Evolutionary conservation across 2,888 invertebrate genomes (phyloP).

Genomic region (Drosophila lutescens): DNA sequence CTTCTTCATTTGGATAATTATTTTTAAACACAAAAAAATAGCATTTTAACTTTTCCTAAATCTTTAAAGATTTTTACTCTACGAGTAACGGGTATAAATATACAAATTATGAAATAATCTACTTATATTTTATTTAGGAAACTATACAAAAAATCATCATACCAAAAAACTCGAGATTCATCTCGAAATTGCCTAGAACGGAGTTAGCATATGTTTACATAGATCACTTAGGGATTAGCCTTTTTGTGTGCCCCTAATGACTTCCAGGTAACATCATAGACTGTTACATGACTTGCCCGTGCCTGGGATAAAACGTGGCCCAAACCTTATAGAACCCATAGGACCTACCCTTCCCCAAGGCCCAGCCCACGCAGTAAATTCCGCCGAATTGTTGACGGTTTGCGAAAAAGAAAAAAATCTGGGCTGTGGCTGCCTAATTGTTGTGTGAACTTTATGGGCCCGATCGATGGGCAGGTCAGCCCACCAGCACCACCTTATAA

Average conservation of each 20-base stretch:
- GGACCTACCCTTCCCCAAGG: conserved; percentile 32
- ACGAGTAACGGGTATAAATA: too few relatives aligned
- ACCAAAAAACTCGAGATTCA: conserved; percentile 3
- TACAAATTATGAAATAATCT: too few relatives aligned
- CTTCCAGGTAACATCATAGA: conserved; percentile 71
- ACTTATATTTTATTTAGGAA: too few relatives aligned
- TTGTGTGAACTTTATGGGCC: conserved; percentile 70
- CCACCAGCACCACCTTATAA: conserved; percentile 26
- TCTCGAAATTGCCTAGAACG: conserved; percentile 4
- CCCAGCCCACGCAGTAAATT: conserved; percentile 50
- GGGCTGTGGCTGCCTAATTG: conserved; percentile 64
- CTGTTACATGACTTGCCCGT: conserved; percentile 67
- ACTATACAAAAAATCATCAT: background rate
- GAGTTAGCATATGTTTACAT: conserved; percentile 24
- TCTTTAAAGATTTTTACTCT: too few relatives aligned
- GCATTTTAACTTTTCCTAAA: too few relatives aligned
- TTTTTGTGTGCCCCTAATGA: conserved; percentile 70
- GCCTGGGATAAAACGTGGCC: conserved; percentile 26
- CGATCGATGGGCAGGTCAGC: conserved; percentile 28
- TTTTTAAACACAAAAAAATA: too few relatives aligned
- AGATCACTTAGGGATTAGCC: conserved; percentile 22
- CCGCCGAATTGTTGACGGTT: conserved; percentile 56
- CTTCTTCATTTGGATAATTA: too few relatives aligned
- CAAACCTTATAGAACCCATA: conserved; percentile 27
- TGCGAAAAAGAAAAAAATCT: conserved; percentile 55